phyloP scores from a whole-genome alignment of 2,888 invertebrate genomes.

The Bombylius discolor region DNA sequence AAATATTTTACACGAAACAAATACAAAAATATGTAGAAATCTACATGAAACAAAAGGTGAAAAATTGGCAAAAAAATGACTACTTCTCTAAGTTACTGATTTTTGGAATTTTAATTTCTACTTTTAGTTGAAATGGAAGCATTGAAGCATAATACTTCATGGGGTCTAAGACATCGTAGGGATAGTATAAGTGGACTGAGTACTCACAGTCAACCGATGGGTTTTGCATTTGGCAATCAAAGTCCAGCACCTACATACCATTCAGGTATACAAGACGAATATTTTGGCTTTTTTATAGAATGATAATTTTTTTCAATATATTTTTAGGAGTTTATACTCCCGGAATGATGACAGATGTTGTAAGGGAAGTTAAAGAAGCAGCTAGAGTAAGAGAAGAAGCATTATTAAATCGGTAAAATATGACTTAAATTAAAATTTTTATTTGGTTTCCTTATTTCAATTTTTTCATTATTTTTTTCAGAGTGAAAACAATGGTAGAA shows the following conservation, averaged over 20 bases:
- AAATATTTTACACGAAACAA: slow-evolving; percentile 52
- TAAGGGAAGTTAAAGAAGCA: slow-evolving; percentile 60
- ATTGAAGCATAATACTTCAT: slow-evolving; percentile 44
- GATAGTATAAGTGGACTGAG: slow-evolving; percentile 39
- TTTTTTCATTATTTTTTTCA: slow-evolving; percentile 10
- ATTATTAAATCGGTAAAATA: slow-evolving; percentile 37
- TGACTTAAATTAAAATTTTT: not conserved
- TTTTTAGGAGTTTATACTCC: slow-evolving; percentile 45
- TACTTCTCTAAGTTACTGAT: not conserved
- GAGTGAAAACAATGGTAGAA: slow-evolving; percentile 36
- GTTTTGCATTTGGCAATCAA: slow-evolving; percentile 35
- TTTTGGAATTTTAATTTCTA: slow-evolving; percentile 1
- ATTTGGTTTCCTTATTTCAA: not conserved
- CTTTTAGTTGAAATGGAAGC: slow-evolving; percentile 44
- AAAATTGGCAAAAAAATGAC: slow-evolving; percentile 5
- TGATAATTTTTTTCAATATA: too few relatives aligned
- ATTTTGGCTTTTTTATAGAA: not conserved
- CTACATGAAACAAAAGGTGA: slow-evolving; percentile 58
- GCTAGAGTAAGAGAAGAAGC: slow-evolving; percentile 59
- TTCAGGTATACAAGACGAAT: slow-evolving; percentile 28
- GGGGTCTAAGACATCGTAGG: slow-evolving; percentile 41
- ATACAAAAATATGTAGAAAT: slow-evolving; percentile 61
- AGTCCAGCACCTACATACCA: slow-evolving; percentile 38
- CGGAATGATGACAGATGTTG: slow-evolving; percentile 58
- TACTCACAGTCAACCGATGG: slow-evolving; percentile 38